Evolutionary conservation across 2,113 vertebrate species (phyloP).

Genomic region (Corythornis vintsioides): DNA sequence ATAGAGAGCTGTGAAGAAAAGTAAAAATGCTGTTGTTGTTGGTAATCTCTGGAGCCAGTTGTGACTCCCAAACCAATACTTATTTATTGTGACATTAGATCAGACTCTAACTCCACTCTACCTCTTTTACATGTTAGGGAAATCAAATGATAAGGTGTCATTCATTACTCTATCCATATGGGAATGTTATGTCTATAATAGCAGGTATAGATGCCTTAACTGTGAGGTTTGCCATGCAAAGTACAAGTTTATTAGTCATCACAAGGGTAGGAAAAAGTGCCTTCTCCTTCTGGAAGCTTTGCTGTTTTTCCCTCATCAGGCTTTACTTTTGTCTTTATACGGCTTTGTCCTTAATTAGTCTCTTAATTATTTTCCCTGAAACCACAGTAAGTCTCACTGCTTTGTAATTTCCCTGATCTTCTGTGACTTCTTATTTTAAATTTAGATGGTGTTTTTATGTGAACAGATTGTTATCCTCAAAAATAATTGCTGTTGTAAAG

Average conservation of each 20-base stretch:
- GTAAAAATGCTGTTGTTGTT: too few relatives aligned
- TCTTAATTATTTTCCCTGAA: conserved; percentile 66
- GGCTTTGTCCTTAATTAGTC: conserved; percentile 66
- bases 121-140: too few relatives aligned
- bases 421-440: conserved; percentile 63
- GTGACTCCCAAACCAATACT: too few relatives aligned
- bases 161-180: too few relatives aligned
- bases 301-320: not conserved
- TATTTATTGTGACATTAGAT: too few relatives aligned
- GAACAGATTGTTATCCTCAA: conserved; percentile 67
- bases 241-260: not conserved
- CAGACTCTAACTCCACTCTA: too few relatives aligned
- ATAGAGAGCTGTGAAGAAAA: too few relatives aligned
- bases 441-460: conserved; percentile 59
- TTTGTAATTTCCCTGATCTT: conserved; percentile 65
- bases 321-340: conserved; percentile 53
- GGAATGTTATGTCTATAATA: too few relatives aligned
- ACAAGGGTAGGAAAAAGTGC: not conserved
- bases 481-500: conserved; percentile 61
- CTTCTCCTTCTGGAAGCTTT: not conserved
- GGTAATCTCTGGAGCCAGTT: too few relatives aligned
- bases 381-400: conserved; percentile 54
- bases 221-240: too few relatives aligned
- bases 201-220: too few relatives aligned
- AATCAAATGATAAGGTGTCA: too few relatives aligned